Evolutionary conservation across 2,797 vertebrate species (phyloP).

Genomic region (Notamacropus eugenii): DNA sequence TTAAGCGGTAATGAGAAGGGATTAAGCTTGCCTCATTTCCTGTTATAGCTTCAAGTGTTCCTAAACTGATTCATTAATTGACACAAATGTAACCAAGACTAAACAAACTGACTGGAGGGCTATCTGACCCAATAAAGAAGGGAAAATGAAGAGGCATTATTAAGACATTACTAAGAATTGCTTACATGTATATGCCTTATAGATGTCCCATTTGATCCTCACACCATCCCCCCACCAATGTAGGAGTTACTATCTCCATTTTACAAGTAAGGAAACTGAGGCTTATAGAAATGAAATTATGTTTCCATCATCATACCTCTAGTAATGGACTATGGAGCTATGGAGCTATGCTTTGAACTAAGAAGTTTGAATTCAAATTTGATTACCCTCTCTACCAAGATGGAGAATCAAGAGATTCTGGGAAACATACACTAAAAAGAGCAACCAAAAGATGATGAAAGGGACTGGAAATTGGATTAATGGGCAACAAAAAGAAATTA

Average conservation of each 20-base stretch:
- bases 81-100: constrained; percentile 38
- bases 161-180: background rate
- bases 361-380: background rate
- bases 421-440: background rate
- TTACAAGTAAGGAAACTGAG: background rate
- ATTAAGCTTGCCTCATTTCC: constrained; percentile 66
- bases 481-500: background rate
- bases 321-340: too few species aligned
- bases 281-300: background rate
- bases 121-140: background rate
- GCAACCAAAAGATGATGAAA: background rate
- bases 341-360: background rate
- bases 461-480: background rate
- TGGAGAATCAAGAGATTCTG: background rate
- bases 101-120: constrained; percentile 23
- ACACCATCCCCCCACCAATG: background rate
- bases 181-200: background rate
- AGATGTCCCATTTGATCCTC: background rate
- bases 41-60: constrained; percentile 47
- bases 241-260: background rate
- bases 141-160: background rate
- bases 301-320: background rate
- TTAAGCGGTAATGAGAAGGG: constrained; percentile 52
- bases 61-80: constrained; percentile 52
- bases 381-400: background rate